Evolutionary conservation across 2,113 vertebrate species (phyloP), one percentile per base, ranked within the genome.

Genomic region (Oostethus manadensis): DNA sequence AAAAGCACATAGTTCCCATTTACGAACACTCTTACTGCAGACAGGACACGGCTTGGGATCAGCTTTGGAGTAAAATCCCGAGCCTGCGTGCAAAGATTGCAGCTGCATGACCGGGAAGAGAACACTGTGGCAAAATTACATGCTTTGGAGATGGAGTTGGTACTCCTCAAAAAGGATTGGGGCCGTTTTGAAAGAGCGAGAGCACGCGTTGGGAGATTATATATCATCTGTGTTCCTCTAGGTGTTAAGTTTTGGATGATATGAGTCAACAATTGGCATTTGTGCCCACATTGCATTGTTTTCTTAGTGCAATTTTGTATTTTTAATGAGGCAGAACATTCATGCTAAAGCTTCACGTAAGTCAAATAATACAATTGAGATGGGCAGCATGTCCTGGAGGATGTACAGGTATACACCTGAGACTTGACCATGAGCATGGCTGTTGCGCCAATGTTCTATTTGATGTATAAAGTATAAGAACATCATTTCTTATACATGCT

Each of bases 11-110:
- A 47, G 75, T 29, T 29, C 26, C 90, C 14, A 77, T 91, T 56
- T 86, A 66, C 21, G 93, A 94, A 57, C 92, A 95, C 81, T 95
- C 92, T 0, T 93, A 94, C 75, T 93, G 89, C 56, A 71, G 81
- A 60, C 63, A 68, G 0, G 74, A 92, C 66, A 65, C 75, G 22
- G 90, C 90, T 76, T 90, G 78, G 71, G 88, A 91, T 64, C 84
- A 90, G 64, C 89, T 94, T 17, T 93, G 92, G 91, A 85, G 87
- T 74, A 93, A 91, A 72, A 91, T 95, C 72, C 84, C 88, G 42
- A 89, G 87, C 62, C 86, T 95, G 5, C 89, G 92, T 59, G 86
- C 90, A 35, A 93, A 94, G 74, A 87, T 93, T 88, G 58, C 86
- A 89, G 23, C 89, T 95, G 63, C 91, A 93, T 70, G 86, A 84